Base-by-base conservation (phyloP, 2,113 vertebrate genomes). In the Saccopteryx leptura region DNA sequence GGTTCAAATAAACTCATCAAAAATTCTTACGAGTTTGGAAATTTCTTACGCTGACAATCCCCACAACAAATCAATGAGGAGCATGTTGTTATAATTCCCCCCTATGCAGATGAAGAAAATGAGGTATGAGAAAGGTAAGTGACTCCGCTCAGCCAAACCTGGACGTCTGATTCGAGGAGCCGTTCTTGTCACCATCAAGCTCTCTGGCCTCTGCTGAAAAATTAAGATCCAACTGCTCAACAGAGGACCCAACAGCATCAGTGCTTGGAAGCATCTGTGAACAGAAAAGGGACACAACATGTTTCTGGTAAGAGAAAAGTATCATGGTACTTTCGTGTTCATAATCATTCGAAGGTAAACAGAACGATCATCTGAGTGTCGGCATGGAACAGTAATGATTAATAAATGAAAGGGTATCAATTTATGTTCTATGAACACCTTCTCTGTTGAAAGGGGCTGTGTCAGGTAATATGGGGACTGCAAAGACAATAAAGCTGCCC, bases 311-410 rank as follows among this genome's bases (percentile, higher is more conserved):
- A 91, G 72, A 88, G 80, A 46, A 74, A 58, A 76, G 69, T 54
- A 66, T 52, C 58, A 72, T 8, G 56, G 18, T 19, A 46, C 7
- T 92, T 4, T 28, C 33, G 23, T 39, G 21, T n/a, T 82, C 85
- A 90, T 60, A 76, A 92, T 75, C 21, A 82, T 76, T 90, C 60
- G n/a, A 82, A 80, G 12, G 80, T 71, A 68, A 96, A 74, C 9
- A 66, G n/a, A 66, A 82, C 28, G 84, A 68, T 31, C 60, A 72
- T 5, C 66, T 93, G 61, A 75, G 24, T 88, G 52, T 63, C 1
- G 0, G 14, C 56, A 46, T 52, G 21, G 56, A 74, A 48, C 68
- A 82, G 60, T 71, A 39, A 72, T 68, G 61, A 85, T 63, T 71
- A 85, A 84, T 33, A 74, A 54, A 23, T 91, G 31, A 72, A 60